Percentiles rank a stretch among this genome's conserved stretches.
Evolutionary conservation across 2,888 invertebrate genomes (phyloP).

Genomic region (Drosophila aldrichi): DNA sequence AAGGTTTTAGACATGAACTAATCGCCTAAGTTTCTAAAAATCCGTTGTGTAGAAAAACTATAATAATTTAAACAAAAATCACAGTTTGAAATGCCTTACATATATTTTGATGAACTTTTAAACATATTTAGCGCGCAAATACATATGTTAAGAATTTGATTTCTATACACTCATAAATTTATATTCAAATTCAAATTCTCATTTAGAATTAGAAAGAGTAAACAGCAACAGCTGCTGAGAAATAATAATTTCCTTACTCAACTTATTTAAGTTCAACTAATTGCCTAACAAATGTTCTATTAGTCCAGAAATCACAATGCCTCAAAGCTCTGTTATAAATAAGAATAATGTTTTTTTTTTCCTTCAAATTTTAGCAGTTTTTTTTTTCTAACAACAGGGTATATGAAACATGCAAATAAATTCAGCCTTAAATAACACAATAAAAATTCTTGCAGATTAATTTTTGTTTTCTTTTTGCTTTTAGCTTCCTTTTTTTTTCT

Average conservation of each 20-base stretch:
- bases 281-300: neutral
- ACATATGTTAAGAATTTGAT: neutral
- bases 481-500: neutral
- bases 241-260: neutral
- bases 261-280: neutral
- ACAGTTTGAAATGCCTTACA: no score
- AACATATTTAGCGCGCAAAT: no score
- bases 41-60: no score
- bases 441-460: slow-evolving; percentile 22
- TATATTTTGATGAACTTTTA: no score
- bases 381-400: neutral
- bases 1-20: no score
- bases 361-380: neutral
- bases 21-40: no score
- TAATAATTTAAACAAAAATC: no score
- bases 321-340: no score
- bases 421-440: slow-evolving; percentile 37
- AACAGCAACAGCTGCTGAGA: neutral
- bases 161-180: neutral
- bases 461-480: slow-evolving; percentile 30
- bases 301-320: neutral
- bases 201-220: neutral
- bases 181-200: neutral
- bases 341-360: neutral
- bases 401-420: slow-evolving; percentile 24